Percentiles rank a stretch among this genome's conserved stretches.
phyloP scores from a whole-genome alignment of 2,888 invertebrate genomes.

The Maniola hyperantus region DNA sequence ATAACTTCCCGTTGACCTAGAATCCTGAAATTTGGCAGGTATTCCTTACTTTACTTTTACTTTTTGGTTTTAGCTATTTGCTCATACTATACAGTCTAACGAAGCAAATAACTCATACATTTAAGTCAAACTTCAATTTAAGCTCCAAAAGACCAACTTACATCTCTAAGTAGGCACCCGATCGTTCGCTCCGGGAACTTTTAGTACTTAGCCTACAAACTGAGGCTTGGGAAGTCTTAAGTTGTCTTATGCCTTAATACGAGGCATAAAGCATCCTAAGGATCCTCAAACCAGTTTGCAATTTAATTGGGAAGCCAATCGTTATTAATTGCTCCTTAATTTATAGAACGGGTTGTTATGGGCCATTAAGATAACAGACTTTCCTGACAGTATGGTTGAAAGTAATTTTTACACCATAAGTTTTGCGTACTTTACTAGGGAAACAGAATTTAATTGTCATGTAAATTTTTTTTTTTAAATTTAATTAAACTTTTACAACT shows the following conservation, averaged over 20 bases:
- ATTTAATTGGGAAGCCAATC: slow-evolving; percentile 23
- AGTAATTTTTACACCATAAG: not conserved
- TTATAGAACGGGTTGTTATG: slow-evolving; percentile 16
- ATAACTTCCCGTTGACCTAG: too few relatives aligned
- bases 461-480: not conserved
- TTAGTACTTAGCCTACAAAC: slow-evolving; percentile 31
- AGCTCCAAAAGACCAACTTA: slow-evolving; percentile 33
- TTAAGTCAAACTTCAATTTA: slow-evolving; percentile 29
- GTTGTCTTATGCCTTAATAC: slow-evolving; percentile 28
- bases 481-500: too few relatives aligned
- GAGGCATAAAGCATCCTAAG: slow-evolving; percentile 17
- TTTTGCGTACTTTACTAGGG: too few relatives aligned
- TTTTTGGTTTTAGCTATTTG: not conserved
- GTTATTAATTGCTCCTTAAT: slow-evolving; percentile 23
- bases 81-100: not conserved
- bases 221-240: slow-evolving; percentile 29
- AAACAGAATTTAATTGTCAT: too few relatives aligned
- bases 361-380: slow-evolving; percentile 2
- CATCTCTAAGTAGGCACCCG: slow-evolving; percentile 28
- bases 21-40: too few relatives aligned
- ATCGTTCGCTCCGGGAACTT: slow-evolving; percentile 30
- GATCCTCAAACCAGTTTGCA: slow-evolving; percentile 22
- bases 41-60: too few relatives aligned
- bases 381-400: not conserved
- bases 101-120: not conserved